Conservation (phyloP, 2,888 invertebrate species). For the Alloscopus bannaensis region DNA sequence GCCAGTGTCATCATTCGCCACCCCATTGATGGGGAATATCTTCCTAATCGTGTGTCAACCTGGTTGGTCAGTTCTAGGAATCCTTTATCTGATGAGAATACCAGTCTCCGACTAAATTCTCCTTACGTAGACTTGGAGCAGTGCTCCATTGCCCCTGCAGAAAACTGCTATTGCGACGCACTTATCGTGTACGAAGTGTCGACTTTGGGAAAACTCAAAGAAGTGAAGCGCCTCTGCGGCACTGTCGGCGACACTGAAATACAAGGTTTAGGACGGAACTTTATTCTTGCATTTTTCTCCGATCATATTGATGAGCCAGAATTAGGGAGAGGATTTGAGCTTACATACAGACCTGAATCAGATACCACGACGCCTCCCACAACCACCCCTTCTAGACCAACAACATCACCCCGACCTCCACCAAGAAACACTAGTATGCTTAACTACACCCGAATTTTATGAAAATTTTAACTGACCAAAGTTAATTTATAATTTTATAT, state of each 20-base stretch:
- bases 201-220: neutral
- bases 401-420: constrained; percentile 20
- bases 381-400: neutral
- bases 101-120: neutral
- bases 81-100: neutral
- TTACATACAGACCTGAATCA: neutral
- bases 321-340: constrained; percentile 7
- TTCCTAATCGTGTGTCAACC: constrained; percentile 20
- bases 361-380: neutral
- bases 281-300: constrained; percentile 27
- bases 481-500: neutral
- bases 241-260: neutral
- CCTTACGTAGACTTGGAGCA: constrained; percentile 2
- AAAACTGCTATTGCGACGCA: constrained; percentile 20
- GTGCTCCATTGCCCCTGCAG: neutral
- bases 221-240: constrained; percentile 14
- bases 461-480: too few species aligned
- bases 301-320: neutral
- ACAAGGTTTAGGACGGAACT: neutral
- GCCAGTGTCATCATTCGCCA: constrained; percentile 10
- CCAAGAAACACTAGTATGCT: neutral
- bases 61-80: constrained; percentile 7
- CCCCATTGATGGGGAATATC: constrained; percentile 20
- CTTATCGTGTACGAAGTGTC: constrained; percentile 21
- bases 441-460: too few species aligned